A percentile compares a stretch with the other conserved stretches of the same genome.
Conservation (phyloP, 2,797 vertebrate genomes). For the Apogon talboti region DNA sequence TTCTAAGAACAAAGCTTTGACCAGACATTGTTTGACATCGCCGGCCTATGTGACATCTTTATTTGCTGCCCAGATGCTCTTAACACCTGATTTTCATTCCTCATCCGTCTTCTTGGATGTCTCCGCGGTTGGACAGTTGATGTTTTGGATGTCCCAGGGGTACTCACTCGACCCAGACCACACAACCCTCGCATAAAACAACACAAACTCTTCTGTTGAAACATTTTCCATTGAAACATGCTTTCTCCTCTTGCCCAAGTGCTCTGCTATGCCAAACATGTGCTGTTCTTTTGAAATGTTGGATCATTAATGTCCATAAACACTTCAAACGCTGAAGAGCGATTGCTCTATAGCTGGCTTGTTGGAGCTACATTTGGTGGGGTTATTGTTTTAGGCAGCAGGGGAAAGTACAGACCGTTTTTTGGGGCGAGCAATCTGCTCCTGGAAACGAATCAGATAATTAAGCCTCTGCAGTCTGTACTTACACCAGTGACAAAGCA, state of each 20-base stretch:
- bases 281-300: slow-evolving; percentile 78
- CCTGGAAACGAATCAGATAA: slow-evolving; percentile 63
- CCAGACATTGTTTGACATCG: too few species aligned
- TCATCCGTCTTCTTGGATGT: slow-evolving; percentile 15
- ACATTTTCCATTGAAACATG: slow-evolving; percentile 59
- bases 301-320: slow-evolving; percentile 78
- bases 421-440: slow-evolving; percentile 45
- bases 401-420: slow-evolving; percentile 48
- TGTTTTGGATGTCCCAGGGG: slow-evolving; percentile 49
- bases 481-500: slow-evolving; percentile 57
- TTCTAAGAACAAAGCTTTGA: too few species aligned
- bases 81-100: slow-evolving; percentile 53
- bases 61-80: slow-evolving; percentile 16
- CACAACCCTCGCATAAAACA: slow-evolving; percentile 56
- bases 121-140: slow-evolving; percentile 38
- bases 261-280: slow-evolving; percentile 75
- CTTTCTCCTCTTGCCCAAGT: slow-evolving; percentile 57
- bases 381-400: slow-evolving; percentile 70
- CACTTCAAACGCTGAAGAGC: slow-evolving; percentile 67
- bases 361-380: slow-evolving; percentile 49
- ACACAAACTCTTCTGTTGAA: slow-evolving; percentile 54
- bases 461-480: slow-evolving; percentile 45
- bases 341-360: slow-evolving; percentile 57
- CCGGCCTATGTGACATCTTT: neutral
- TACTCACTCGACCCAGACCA: slow-evolving; percentile 42